Conservation (phyloP, 2,888 invertebrate genomes). For the Toxonevra muliebris region DNA sequence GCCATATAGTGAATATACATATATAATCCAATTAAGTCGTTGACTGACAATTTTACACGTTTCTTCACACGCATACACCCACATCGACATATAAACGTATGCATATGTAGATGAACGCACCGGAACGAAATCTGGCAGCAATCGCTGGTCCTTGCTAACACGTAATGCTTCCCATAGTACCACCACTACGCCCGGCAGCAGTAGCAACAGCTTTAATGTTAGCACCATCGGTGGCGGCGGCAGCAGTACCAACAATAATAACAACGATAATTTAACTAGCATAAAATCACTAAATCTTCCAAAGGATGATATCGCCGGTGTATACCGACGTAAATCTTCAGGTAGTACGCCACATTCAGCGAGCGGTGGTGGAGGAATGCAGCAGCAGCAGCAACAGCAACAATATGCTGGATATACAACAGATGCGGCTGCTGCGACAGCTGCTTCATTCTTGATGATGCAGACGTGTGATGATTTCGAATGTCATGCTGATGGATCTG, state of each 20-base stretch:
- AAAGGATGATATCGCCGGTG: conserved; percentile 61
- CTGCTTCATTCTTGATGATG: conserved; percentile 48
- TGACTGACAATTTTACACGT: conserved; percentile 8
- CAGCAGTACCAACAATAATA: conserved; percentile 42
- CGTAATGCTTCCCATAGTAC: conserved; percentile 40
- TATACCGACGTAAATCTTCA: conserved; percentile 63
- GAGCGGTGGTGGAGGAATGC: conserved; percentile 44
- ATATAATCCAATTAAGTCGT: conserved; percentile 21
- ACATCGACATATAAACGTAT: not conserved
- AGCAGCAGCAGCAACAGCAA: conserved; percentile 41
- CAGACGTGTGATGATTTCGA: conserved; percentile 66
- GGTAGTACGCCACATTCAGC: conserved; percentile 50
- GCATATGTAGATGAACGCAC: conserved; percentile 47
- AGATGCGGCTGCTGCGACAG: conserved; percentile 35
- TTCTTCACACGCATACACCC: conserved; percentile 5
- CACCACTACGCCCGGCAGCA: conserved; percentile 36
- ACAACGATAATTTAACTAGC: conserved; percentile 53
- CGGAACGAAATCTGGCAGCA: conserved; percentile 47
- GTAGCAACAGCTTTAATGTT: conserved; percentile 46
- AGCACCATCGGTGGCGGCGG: conserved; percentile 26
- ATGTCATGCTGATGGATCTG: conserved; percentile 70
- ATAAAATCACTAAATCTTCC: conserved; percentile 60
- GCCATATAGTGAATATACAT: too few species aligned
- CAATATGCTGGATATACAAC: conserved; percentile 41
- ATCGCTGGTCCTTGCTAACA: conserved; percentile 59